phyloP scores from a whole-genome alignment of 2,888 invertebrate genomes.

The Tortrix viridana region DNA sequence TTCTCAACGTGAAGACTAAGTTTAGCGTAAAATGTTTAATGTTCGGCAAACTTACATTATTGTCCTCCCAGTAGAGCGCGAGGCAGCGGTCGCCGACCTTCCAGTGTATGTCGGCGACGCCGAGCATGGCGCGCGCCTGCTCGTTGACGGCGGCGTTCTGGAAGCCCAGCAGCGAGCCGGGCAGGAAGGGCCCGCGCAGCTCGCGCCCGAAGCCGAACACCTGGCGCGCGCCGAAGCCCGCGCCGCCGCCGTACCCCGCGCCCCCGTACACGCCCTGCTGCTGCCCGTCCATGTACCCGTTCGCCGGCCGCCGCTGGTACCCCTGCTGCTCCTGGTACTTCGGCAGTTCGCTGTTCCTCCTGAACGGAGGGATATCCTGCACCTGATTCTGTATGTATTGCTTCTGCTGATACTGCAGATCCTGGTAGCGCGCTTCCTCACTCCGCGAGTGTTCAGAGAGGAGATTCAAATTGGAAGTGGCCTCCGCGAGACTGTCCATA shows the following conservation, averaged over 20 bases:
- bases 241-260: conserved; percentile 63
- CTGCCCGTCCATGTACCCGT: conserved; percentile 68
- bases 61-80: conserved; percentile 97
- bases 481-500: conserved; percentile 69
- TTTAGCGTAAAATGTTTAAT: too few relatives aligned
- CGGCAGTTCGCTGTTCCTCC: conserved; percentile 54
- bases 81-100: conserved; percentile 92
- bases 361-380: conserved; percentile 62
- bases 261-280: conserved; percentile 52
- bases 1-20: too few relatives aligned
- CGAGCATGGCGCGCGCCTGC: conserved; percentile 80
- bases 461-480: conserved; percentile 65
- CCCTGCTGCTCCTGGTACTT: conserved; percentile 65
- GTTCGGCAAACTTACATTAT: conserved; percentile 89
- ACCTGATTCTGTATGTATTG: conserved; percentile 60
- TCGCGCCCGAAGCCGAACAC: conserved; percentile 18
- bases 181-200: conserved; percentile 64
- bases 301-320: conserved; percentile 57
- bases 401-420: conserved; percentile 56
- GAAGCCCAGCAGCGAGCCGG: conserved; percentile 76
- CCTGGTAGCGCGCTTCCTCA: conserved; percentile 58
- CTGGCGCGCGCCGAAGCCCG: conserved; percentile 54
- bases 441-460: conserved; percentile 55
- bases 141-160: conserved; percentile 81
- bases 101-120: conserved; percentile 86